phyloP scores from a whole-genome alignment of 2,113 vertebrate species.

The Crotalus tigris region DNA sequence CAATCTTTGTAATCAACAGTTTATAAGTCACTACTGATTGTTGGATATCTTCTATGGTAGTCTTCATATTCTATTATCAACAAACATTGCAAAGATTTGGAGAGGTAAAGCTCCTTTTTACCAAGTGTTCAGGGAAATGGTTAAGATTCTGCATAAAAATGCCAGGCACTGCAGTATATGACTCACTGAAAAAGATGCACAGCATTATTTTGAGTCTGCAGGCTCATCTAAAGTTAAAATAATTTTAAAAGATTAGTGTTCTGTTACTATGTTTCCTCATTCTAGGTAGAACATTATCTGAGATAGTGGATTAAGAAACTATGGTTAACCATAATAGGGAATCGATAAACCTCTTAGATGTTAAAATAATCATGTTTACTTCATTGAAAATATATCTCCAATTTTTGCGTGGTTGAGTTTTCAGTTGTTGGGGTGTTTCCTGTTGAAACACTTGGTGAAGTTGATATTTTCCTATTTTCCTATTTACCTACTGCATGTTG shows the following conservation, averaged over 20 bases:
- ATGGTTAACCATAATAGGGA: neutral
- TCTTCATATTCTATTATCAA: slow-evolving; percentile 48
- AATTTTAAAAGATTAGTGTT: neutral
- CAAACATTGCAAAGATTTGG: slow-evolving; percentile 38
- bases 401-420: neutral
- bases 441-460: neutral
- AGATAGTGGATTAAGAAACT: neutral
- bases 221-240: neutral
- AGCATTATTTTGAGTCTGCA: neutral
- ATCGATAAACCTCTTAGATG: neutral
- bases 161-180: accelerated
- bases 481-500: neutral
- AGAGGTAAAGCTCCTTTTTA: slow-evolving; percentile 32
- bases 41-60: slow-evolving; percentile 33
- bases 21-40: slow-evolving; percentile 46
- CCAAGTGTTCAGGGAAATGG: slow-evolving; percentile 2
- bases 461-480: no score
- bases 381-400: neutral
- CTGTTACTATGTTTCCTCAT: neutral
- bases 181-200: accelerated
- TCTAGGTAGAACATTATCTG: neutral
- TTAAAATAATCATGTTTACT: neutral
- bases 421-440: neutral
- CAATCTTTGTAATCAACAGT: slow-evolving; percentile 47
- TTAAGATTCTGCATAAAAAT: neutral